Percentiles rank a stretch among this genome's conserved stretches.
phyloP scores from a whole-genome alignment of 2,797 vertebrate genomes.

The Syngnathus rostellatus region DNA sequence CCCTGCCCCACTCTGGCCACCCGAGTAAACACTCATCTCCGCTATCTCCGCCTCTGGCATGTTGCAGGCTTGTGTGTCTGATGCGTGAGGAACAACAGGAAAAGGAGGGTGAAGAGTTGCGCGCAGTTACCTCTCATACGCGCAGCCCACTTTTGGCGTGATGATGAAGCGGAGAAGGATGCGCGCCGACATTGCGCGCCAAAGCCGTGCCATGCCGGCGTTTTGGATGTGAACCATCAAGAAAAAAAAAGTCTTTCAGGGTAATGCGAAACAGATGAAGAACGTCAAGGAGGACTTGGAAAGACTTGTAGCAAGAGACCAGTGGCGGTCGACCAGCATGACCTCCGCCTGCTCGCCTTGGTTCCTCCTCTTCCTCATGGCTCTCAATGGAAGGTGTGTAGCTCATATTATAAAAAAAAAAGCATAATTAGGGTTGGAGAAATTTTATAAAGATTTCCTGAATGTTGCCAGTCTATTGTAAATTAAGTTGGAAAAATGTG shows the following conservation, averaged over 20 bases:
- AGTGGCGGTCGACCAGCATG: conserved; percentile 58
- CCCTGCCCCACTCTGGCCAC: background rate
- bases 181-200: background rate
- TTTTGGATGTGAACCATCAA: background rate
- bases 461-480: background rate
- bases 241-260: background rate
- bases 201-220: background rate
- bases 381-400: conserved; percentile 83
- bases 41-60: background rate
- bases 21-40: background rate
- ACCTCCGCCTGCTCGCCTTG: conserved; percentile 67
- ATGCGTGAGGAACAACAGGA: background rate
- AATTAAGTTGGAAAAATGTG: background rate
- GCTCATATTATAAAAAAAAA: background rate
- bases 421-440: background rate
- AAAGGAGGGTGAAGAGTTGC: background rate
- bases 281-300: background rate
- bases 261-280: background rate
- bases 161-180: background rate
- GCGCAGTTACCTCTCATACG: background rate
- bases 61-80: background rate
- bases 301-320: background rate
- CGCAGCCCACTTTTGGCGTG: background rate
- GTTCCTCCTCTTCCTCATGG: conserved; percentile 75
- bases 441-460: background rate